Base-by-base conservation (phyloP, 2,888 invertebrate species). In the Parthenolecanium corni region DNA sequence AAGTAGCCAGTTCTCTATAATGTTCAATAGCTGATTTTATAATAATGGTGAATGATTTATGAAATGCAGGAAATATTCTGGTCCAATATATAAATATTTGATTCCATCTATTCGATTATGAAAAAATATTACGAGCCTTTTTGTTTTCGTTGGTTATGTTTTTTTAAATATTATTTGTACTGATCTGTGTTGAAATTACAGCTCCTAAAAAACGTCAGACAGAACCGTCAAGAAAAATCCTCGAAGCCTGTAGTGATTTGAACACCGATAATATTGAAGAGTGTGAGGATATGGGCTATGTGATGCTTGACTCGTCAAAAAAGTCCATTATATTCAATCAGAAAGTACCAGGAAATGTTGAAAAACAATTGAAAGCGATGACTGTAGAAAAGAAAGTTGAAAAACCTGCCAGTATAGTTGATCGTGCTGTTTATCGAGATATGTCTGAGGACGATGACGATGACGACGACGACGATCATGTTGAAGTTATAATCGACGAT, bases 381-480 rank as follows among this genome's bases (percentile, higher is more conserved):
- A 12, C 36, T 4, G 44, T 53, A 20, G 40, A 54, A 40, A 63
- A 58, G 36, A 58, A 63, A 20, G 11, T 18, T 1, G 52, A 52
- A 24, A 52, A 62, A 53, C 6, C 20, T 18, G 16, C 14, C 9
- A 24, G 20, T 16, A 31, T 18, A 14, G 12, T 12, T 20, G 14
- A 36, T n/a, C 31, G 20, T 16, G 49, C 47, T 31, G 31, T 58
- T 47, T 58, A 47, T 21, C 20, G 23, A 11, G 40, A 53, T 9
- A 49, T 49, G 49, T 58, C 58, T 12, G 62, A 42, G 3, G 63
- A 63, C 23, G 63, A 63, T 9, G 63, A 63, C 23, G 63, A 63
- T n/a, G 63, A 63, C 44, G 63, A 63, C n/a, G 52, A 63, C 23
- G 63, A 63, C 25, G 63, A 63, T 63, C 42, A 63, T 31, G 63